These are phyloP conservation scores for Xanthorhoe designata DNA, from an alignment of 2,888 invertebrate genomes.

Conservation along the genomic window DNA sequence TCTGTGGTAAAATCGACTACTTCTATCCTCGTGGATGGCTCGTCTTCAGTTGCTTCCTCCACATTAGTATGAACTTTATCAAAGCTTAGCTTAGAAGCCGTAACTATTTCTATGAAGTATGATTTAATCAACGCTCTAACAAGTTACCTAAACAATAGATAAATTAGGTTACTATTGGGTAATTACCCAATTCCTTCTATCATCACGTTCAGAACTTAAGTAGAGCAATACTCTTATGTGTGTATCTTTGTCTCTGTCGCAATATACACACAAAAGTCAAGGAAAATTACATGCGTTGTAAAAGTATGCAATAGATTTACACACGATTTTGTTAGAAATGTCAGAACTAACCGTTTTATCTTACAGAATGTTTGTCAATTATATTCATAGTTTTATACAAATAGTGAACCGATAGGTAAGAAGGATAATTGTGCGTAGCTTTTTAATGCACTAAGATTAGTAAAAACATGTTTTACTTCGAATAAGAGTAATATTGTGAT, in stretches of 20 bases:
- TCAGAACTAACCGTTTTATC: conserved; percentile 29
- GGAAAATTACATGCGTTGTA: conserved; percentile 25
- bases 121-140: not conserved
- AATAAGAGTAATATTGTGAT: too few relatives aligned
- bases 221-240: conserved; percentile 12
- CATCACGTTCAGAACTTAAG: conserved; percentile 32
- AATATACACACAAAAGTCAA: conserved; percentile 21
- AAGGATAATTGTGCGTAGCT: too few relatives aligned
- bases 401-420: too few relatives aligned
- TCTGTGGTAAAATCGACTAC: too few relatives aligned
- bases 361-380: conserved; percentile 12
- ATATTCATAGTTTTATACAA: not conserved
- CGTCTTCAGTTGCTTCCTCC: too few relatives aligned
- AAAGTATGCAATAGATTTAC: conserved; percentile 25
- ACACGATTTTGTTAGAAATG: conserved; percentile 26
- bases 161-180: not conserved
- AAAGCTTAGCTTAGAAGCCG: not conserved
- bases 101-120: not conserved
- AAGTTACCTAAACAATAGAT: not conserved
- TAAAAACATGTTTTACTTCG: too few relatives aligned
- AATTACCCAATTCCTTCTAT: conserved; percentile 10
- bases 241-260: conserved; percentile 11
- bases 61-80: too few relatives aligned
- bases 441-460: too few relatives aligned
- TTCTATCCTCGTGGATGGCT: too few relatives aligned